Evolutionary conservation across 1,140 invertebrate genomes (phyloP).

Genomic region (Protaetia brevitarsis): DNA sequence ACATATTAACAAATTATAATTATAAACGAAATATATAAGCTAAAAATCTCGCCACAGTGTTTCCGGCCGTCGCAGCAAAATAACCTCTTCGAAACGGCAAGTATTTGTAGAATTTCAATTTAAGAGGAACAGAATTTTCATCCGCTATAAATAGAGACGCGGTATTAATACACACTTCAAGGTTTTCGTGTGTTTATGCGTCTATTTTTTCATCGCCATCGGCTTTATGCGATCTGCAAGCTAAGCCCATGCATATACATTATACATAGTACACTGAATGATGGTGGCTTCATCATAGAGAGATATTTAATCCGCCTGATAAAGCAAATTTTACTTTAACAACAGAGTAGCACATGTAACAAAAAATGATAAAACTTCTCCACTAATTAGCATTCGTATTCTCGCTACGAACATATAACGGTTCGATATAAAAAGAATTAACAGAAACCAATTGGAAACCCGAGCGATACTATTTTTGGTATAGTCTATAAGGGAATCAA

Average conservation of each 20-base stretch:
- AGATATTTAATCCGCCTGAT: no score
- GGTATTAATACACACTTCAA: conserved; percentile 7
- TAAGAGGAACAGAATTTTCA: conserved; percentile 5
- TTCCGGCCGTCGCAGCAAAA: no score
- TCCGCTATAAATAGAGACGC: not conserved
- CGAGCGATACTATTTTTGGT: not conserved
- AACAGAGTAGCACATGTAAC: not conserved
- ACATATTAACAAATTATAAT: no score
- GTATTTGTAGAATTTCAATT: conserved; percentile 7
- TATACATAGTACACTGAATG: not conserved
- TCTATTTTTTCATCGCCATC: not conserved
- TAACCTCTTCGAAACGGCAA: not conserved
- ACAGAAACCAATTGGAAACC: no score
- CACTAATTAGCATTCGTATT: not conserved
- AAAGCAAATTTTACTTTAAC: not conserved
- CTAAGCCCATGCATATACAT: no score
- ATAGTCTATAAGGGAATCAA: not conserved
- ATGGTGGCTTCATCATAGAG: no score
- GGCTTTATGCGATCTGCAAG: not conserved
- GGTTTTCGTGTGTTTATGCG: conserved; percentile 2
- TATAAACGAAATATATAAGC: no score
- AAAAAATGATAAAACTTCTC: not conserved
- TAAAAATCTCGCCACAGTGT: no score
- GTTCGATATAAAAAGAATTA: not conserved
- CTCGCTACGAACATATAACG: not conserved